Evolutionary conservation across 2,797 vertebrate species (phyloP), one percentile per base, ranked within the genome.

Genomic region (Falco naumanni): DNA sequence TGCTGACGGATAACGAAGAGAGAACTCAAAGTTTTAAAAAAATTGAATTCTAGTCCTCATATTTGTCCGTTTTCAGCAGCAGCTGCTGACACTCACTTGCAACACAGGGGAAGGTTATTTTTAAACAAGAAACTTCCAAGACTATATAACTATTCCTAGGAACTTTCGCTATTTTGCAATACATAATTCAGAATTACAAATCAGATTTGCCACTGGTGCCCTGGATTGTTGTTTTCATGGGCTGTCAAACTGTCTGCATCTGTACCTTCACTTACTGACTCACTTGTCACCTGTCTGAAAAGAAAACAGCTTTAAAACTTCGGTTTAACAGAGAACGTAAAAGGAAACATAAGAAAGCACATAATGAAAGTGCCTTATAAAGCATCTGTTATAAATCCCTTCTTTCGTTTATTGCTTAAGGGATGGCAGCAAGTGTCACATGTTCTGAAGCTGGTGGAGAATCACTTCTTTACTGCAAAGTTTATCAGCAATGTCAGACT

Each of bases 331-430:
- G n/a, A 84, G 65, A 64, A 13, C 88, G 20, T 69, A 81, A 89
- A 96, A 94, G 31, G 59, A 95, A 96, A 96, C 26, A 86, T 13
- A 79, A 78, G 81, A 33, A 15, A 90, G 34, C 11, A 13, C 21
- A 37, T 66, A 88, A 91, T 33, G 54, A 79, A 95, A 96, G 84
- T 72, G 24, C 10, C 29, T 90, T 72, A 72, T 86, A 93, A 84
- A 90, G 50, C 47, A 84, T 65, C 72, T 92, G 53, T 50, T 63
- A 45, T 41, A 90, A 92, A 75, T 15, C n/a, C 45, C 31, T 89
- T 69, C 59, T 70, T 89, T 83, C 3, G 4, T 65, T 86, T 77
- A 57, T 33, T 85, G 85, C 83, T 82, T 79, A 93, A 85, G 51
- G 61, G 60, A 83, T 72, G 69, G 72, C 83, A 94, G 47, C 50